Base-by-base conservation (phyloP, 2,113 vertebrate species). In the Otocyon megalotis region DNA sequence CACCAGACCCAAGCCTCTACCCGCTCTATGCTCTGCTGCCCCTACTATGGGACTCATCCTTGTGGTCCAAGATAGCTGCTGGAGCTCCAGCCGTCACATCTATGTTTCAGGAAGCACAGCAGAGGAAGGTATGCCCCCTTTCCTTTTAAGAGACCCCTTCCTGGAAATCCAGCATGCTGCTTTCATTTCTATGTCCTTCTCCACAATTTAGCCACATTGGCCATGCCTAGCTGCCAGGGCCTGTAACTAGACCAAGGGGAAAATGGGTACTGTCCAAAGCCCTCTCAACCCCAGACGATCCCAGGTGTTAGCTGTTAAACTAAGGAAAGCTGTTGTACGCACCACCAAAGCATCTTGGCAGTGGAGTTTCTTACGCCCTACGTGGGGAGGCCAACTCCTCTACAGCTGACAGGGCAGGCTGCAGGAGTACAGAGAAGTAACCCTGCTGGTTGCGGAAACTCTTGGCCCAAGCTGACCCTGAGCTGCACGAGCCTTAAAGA, bases 121-220 rank as follows among this genome's bases (percentile, higher is more conserved):
- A 43, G 69, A 93, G 32, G 88, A 95, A 56, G 13, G 26, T 56
- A 53, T 19, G 71, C 26, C 26, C 74, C 53, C 54, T 87, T 76
- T 82, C 53, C 79, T 72, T 74, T 82, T 35, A 85, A 83, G 86
- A 87, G 86, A 87, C 94, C 43, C 5, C 79, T 56, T 79, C 81
- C 85, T 88, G 71, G 48, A 95, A 92, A 88, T 67, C 79, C 26
- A 79, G 24, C 22, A 35, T 65, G 20, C 80, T n/a, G 17, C 58
- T 79, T 72, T 50, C 9, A 62, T 88, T 82, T 95, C 81, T 96
- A 0, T 63, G 20, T 84, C 67, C 7, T 43, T 63, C 20, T 58
- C 91, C 77, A 84, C 60, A 15, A 16, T 26, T 28, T 72, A 56
- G 81, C 87, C 89, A 58, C 30, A 17, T 65, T 65, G 82, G 35